Base-by-base conservation (phyloP, 2,888 invertebrate genomes). In the Linyphia triangularis region DNA sequence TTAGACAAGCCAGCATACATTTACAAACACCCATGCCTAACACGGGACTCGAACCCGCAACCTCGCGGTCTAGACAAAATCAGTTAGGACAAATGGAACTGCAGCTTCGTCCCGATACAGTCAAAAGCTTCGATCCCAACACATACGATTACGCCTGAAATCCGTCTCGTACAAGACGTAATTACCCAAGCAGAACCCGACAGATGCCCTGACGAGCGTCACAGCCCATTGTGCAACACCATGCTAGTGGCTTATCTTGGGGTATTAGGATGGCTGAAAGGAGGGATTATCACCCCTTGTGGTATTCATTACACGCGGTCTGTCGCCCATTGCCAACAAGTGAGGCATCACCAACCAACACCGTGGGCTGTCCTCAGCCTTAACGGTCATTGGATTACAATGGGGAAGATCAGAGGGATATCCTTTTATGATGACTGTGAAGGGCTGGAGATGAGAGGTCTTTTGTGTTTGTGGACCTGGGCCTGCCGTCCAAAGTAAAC, bases 351-450 rank as follows among this genome's bases (percentile, higher is more conserved):
- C 3, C 72, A 79, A 61, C 79, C 63, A 77, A 78, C 69, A 78
- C 22, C 40, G 65, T 24, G 73, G 63, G 59, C 65, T n/a, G 40
- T 26, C 37, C 30, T 6, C 69, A 85, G 77, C 13, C 82, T 82
- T 78, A 88, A 88, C 88, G 88, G 88, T 88, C 88, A 77, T 83
- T 77, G 88, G 88, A 82, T 88, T 70, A 83, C 82, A 88, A 88
- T 83, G 77, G 82, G 26, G 77, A 69, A 24, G 16, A 26, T 65
- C 33, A 59, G 28, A 9, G 33, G 22, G 69, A 88, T 81, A 88
- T 88, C 69, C 61, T 73, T 73, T 65, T n/a, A n/a, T n/a, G n/a
- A 65, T 75, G 83, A 57, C 40, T 67, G 75, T 6, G 51, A 30
- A 22, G 7, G 51, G 67, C n/a, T 43, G 33, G 81, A 2, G 30